These are phyloP conservation scores for Myrmecobius fasciatus DNA, from an alignment of 2,113 vertebrate genomes.

Conservation along the genomic window DNA sequence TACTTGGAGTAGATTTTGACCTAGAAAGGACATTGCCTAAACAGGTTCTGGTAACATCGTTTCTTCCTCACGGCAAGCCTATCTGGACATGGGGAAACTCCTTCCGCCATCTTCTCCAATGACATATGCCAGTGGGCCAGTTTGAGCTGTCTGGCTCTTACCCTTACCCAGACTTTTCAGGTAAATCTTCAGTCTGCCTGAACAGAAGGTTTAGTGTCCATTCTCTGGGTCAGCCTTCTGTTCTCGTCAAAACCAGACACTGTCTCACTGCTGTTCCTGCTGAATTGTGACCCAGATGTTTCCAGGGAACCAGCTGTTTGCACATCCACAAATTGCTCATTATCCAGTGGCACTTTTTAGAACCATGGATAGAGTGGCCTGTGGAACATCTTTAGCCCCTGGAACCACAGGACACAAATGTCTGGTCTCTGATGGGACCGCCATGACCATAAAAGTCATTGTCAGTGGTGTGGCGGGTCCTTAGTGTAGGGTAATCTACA, in stretches of 20 bases:
- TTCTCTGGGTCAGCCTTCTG: not conserved
- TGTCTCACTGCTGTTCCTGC: not conserved
- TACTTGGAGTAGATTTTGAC: not conserved
- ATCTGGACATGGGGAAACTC: not conserved
- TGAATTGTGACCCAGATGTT: not conserved
- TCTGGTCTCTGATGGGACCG: not conserved
- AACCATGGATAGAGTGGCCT: not conserved
- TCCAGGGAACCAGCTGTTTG: not conserved
- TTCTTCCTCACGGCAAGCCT: not conserved
- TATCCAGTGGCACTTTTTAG: not conserved
- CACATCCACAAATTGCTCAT: not conserved
- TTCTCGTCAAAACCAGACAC: not conserved
- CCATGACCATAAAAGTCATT: not conserved
- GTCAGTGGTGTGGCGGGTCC: not conserved
- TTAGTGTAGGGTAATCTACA: not conserved
- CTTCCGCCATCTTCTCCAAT: not conserved
- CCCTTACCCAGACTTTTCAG: not conserved
- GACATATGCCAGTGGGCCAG: not conserved
- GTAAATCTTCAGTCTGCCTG: not conserved
- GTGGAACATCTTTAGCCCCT: not conserved
- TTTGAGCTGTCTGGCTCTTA: not conserved
- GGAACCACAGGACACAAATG: not conserved
- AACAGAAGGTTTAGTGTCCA: not conserved
- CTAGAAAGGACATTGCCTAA: not conserved
- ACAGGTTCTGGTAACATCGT: not conserved